These are phyloP conservation scores for Takifugu ocellatus DNA, from an alignment of 2,797 vertebrate genomes.

Conservation along the genomic window DNA sequence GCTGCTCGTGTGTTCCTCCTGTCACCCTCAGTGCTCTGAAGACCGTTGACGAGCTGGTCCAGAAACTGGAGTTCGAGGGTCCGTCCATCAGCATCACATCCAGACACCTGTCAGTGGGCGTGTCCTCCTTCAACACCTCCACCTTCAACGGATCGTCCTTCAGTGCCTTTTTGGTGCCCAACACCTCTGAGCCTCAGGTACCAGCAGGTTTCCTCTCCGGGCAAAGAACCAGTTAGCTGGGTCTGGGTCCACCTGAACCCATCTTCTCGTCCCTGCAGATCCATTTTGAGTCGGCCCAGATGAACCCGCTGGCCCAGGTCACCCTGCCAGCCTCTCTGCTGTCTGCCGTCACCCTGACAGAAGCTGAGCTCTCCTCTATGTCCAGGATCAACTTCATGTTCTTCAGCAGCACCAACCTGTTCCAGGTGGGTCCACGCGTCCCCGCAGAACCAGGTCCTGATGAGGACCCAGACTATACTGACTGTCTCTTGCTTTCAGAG, in stretches of 20 bases:
- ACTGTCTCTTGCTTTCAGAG: slow-evolving; percentile 42
- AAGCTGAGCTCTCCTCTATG: slow-evolving; percentile 62
- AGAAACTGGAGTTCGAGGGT: slow-evolving; percentile 88
- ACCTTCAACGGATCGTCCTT: slow-evolving; percentile 82
- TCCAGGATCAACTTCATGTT: slow-evolving; percentile 94
- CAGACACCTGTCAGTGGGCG: slow-evolving; percentile 83
- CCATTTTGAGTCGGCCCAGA: slow-evolving; percentile 76
- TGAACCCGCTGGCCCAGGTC: slow-evolving; percentile 80
- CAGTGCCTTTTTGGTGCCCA: slow-evolving; percentile 80
- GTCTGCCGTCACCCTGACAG: slow-evolving; percentile 73
- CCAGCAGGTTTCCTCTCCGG: too few species aligned
- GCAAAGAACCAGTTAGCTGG: not conserved
- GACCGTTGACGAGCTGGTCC: slow-evolving; percentile 88
- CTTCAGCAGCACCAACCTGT: slow-evolving; percentile 90
- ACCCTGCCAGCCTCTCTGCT: slow-evolving; percentile 84
- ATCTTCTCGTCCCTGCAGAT: slow-evolving; percentile 69
- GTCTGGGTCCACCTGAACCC: not conserved
- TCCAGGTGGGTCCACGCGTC: slow-evolving; percentile 76
- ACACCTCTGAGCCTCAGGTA: slow-evolving; percentile 85
- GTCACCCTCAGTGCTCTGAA: slow-evolving; percentile 81
- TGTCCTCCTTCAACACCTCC: slow-evolving; percentile 79
- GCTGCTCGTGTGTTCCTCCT: not conserved
- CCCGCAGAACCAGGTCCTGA: rapidly evolving
- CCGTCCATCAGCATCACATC: slow-evolving; percentile 83
- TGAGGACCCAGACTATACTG: not conserved